These are phyloP conservation scores for Dusona sp. DNA, from an alignment of 2,888 invertebrate species.

Conservation along the genomic window DNA sequence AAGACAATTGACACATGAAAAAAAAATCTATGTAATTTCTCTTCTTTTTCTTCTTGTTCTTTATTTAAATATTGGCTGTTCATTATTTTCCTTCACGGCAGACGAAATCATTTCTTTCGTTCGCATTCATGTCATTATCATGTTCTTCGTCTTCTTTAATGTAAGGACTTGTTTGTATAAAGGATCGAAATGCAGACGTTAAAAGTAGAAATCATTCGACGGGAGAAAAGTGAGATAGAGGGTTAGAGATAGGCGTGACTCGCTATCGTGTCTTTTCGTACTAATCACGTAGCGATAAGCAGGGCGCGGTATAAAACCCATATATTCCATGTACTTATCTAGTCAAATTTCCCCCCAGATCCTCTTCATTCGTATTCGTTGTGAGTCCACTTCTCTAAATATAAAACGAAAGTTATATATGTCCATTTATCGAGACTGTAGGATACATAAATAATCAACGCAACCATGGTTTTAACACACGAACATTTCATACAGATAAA, in stretches of 20 bases:
- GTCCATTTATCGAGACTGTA: slow-evolving; percentile 49
- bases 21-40: too few relatives aligned
- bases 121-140: too few relatives aligned
- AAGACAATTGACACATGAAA: too few relatives aligned
- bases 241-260: slow-evolving; percentile 36
- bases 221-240: neutral
- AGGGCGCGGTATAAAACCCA: slow-evolving; percentile 30
- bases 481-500: slow-evolving; percentile 1
- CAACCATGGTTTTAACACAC: neutral
- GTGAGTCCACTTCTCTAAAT: slow-evolving; percentile 35
- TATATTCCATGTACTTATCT: slow-evolving; percentile 3
- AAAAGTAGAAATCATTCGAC: neutral
- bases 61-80: neutral
- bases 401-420: slow-evolving; percentile 32
- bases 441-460: slow-evolving; percentile 55
- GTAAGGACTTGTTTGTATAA: neutral
- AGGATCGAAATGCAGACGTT: neutral
- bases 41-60: neutral
- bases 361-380: slow-evolving; percentile 22
- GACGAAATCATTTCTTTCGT: too few relatives aligned
- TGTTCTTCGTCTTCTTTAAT: neutral
- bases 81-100: neutral
- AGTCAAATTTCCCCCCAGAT: slow-evolving; percentile 5
- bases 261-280: slow-evolving; percentile 57
- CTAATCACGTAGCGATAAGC: slow-evolving; percentile 60